Evolutionary conservation across 2,888 invertebrate genomes (phyloP).

Genomic region (Lobophora halterata): DNA sequence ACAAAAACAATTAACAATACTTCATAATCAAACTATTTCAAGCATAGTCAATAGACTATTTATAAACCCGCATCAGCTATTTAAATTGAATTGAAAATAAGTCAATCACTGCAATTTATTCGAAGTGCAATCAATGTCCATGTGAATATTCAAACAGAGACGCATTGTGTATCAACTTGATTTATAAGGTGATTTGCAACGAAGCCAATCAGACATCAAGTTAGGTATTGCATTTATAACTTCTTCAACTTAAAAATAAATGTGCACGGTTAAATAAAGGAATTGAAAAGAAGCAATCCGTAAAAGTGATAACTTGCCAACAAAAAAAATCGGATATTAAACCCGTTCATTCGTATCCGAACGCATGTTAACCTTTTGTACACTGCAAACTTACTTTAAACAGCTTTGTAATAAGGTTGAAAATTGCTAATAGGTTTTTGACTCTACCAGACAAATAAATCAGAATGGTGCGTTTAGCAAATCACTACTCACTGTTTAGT

Average conservation of each 20-base stretch:
- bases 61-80: slow-evolving; percentile 54
- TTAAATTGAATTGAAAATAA: slow-evolving; percentile 20
- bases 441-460: slow-evolving; percentile 64
- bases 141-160: slow-evolving; percentile 7
- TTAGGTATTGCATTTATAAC: too few species aligned
- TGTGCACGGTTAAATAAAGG: too few species aligned
- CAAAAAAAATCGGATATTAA: slow-evolving; percentile 26
- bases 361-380: too few species aligned
- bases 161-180: not conserved
- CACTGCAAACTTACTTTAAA: too few species aligned
- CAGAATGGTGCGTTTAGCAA: slow-evolving; percentile 58
- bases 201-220: too few species aligned
- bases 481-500: slow-evolving; percentile 47
- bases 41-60: slow-evolving; percentile 65
- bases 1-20: too few species aligned
- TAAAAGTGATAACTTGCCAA: slow-evolving; percentile 23
- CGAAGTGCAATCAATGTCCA: slow-evolving; percentile 26
- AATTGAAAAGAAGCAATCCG: slow-evolving; percentile 11
- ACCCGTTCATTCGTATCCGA: slow-evolving; percentile 28
- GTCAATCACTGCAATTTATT: slow-evolving; percentile 30
- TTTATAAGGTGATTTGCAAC: too few species aligned
- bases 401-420: slow-evolving; percentile 14
- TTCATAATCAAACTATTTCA: too few species aligned
- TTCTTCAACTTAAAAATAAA: too few species aligned
- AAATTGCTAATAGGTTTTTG: slow-evolving; percentile 1